phyloP scores from a whole-genome alignment of 2,113 vertebrate genomes.

The Zapornia atra region DNA sequence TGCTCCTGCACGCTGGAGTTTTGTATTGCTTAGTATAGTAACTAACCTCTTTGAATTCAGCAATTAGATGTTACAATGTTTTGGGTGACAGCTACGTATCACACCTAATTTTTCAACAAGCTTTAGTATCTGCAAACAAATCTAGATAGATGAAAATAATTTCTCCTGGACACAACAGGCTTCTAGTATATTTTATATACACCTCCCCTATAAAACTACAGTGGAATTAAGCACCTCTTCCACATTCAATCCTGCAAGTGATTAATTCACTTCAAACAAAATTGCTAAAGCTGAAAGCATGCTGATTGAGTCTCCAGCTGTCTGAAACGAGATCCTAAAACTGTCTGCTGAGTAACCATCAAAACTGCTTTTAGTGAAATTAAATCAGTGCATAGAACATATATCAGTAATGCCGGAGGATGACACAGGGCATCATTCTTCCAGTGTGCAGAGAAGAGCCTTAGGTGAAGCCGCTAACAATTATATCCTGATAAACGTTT shows the following conservation, averaged over 20 bases:
- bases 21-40: neutral
- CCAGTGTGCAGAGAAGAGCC: neutral
- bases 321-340: neutral
- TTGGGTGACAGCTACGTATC: neutral
- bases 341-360: neutral
- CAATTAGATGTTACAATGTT: neutral
- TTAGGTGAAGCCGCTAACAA: neutral
- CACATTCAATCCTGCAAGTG: neutral
- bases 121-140: neutral
- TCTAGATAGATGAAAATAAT: neutral
- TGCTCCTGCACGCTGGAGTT: neutral
- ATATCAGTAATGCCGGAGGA: neutral
- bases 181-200: neutral
- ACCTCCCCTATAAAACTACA: neutral
- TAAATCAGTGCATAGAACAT: neutral
- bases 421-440: neutral
- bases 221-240: neutral
- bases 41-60: neutral
- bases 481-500: neutral
- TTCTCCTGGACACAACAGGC: neutral
- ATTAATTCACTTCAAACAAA: neutral
- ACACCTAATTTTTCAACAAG: neutral
- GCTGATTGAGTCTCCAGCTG: neutral
- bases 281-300: neutral
- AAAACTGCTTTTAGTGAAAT: conserved; percentile 22